Base-by-base conservation (phyloP, 2,888 invertebrate species). In the Perdita meconis region DNA sequence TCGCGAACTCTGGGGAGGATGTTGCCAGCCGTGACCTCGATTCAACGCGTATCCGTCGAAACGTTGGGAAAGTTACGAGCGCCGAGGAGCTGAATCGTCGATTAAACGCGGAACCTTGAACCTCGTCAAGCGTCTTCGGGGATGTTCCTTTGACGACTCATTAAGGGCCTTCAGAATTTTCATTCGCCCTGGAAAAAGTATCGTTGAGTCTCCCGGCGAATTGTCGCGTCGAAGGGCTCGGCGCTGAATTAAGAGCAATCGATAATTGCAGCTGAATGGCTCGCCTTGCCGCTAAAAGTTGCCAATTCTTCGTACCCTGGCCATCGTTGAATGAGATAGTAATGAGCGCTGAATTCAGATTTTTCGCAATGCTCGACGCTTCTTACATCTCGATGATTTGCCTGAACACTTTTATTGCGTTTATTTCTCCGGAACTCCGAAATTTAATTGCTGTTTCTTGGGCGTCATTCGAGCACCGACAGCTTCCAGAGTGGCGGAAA, bases 281-380 rank as follows among this genome's bases (percentile, higher is more conserved):
- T 40, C 24, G 26, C 30, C 6, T 19, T 19, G 1, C 22, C 30
- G 5, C 12, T n/a, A n/a, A 0, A 30, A 51, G 40, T 19, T 50
- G 1, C 2, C 2, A 4, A 65, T 44, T 59, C 77, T 64, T n/a
- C 72, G 69, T 50, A 44, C 56, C 73, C 51, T 64, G 0, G 53
- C 66, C 77, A 81, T 76, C 22, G 22, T 50, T 5, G 0, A 13
- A 19, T n/a, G 10, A 12, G 0, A 40, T 42, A 16, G n/a, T n/a
- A 5, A 26, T 13, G 16, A 57, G 4, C 8, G 13, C n/a, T 42
- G 16, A 3, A 16, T 16, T 12, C 13, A 5, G 30, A 24, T 19
- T 22, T n/a, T 47, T 50, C 16, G 13, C 13, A 19, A 40, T 38
- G 16, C 2, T 47, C 24, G 13, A 2, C 0, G 2, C 12, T 24